Evolutionary conservation across 2,888 invertebrate species (phyloP).

Genomic region (Drosophila colorata): DNA sequence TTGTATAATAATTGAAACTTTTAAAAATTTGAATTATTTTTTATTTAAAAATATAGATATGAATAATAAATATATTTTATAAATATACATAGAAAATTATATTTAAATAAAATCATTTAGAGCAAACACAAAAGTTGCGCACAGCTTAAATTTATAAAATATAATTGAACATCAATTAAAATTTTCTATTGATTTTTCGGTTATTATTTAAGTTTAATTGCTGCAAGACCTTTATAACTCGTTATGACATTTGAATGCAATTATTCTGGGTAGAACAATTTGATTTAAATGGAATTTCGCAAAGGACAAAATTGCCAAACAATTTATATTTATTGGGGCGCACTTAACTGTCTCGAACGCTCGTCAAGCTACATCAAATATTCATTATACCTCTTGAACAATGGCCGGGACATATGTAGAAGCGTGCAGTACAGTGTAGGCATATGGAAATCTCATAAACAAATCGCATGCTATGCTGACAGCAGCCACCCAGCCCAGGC

Average conservation of each 20-base stretch:
- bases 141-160: too few relatives aligned
- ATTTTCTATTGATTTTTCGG: background rate
- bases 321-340: slow-evolving; percentile 38
- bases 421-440: slow-evolving; percentile 11
- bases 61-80: too few relatives aligned
- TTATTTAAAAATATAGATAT: too few relatives aligned
- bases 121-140: too few relatives aligned
- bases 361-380: slow-evolving; percentile 48
- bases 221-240: background rate
- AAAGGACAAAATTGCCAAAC: slow-evolving; percentile 21
- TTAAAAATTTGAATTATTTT: too few relatives aligned
- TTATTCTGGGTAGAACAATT: background rate
- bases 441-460: slow-evolving; percentile 59
- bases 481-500: slow-evolving; percentile 16
- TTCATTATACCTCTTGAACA: slow-evolving; percentile 39
- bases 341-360: slow-evolving; percentile 2
- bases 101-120: too few relatives aligned
- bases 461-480: slow-evolving; percentile 57
- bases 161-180: too few relatives aligned
- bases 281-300: background rate
- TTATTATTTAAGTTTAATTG: background rate
- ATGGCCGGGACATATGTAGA: background rate
- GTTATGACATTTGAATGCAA: background rate
- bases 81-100: too few relatives aligned
- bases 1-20: too few relatives aligned